Percentiles rank a stretch among this genome's conserved stretches.
Evolutionary conservation across 2,113 vertebrate species (phyloP).

Genomic region (Aviceda subcristata): DNA sequence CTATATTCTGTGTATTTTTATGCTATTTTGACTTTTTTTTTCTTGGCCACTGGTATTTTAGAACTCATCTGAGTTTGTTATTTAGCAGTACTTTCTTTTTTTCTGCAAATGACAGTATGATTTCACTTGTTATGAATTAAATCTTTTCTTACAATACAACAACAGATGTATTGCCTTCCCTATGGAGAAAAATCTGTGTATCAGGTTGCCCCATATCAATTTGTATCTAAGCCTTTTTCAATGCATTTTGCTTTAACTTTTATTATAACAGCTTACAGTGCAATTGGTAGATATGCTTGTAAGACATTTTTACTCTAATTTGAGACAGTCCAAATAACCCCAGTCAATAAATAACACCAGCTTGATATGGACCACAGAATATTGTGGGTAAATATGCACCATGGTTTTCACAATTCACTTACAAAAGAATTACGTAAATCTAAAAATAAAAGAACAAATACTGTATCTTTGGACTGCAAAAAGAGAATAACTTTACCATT

Average conservation of each 20-base stretch:
- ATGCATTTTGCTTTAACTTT: not conserved
- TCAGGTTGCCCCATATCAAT: not conserved
- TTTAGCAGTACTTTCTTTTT: not conserved
- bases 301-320: not conserved
- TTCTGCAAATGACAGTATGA: not conserved
- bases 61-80: not conserved
- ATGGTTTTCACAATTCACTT: not conserved
- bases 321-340: not conserved
- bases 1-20: not conserved
- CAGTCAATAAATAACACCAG: not conserved
- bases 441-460: not conserved
- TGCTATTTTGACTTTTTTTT: not conserved
- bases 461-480: not conserved
- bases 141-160: not conserved
- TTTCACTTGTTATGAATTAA: not conserved
- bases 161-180: not conserved
- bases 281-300: not conserved
- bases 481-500: not conserved
- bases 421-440: not conserved
- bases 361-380: not conserved
- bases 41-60: not conserved
- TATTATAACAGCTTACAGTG: not conserved
- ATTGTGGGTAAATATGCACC: not conserved
- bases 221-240: not conserved
- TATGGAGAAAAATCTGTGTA: not conserved